A percentile compares a stretch with the other conserved stretches of the same genome.
Evolutionary conservation across 2,888 invertebrate species (phyloP).

Genomic region (Ophion obscuratus): DNA sequence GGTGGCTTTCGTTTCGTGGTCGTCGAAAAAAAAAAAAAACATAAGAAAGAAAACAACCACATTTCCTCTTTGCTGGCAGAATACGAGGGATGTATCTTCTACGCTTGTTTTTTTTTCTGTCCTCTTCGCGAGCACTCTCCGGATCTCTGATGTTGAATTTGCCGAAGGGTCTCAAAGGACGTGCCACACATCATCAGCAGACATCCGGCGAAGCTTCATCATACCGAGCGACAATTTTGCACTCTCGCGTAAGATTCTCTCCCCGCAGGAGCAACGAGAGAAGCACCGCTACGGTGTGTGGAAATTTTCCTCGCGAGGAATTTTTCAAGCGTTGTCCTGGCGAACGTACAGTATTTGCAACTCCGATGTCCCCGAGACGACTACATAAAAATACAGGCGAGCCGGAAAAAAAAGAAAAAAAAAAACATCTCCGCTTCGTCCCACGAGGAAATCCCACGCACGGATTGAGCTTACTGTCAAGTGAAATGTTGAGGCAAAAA

Average conservation of each 20-base stretch:
- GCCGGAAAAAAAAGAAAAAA: not conserved
- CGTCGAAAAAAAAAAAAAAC: constrained; percentile 36
- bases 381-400: constrained; percentile 36
- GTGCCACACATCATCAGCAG: constrained; percentile 10
- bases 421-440: not conserved
- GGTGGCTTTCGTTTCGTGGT: constrained; percentile 16
- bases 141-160: constrained; percentile 52
- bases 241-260: not conserved
- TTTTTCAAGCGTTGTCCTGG: constrained; percentile 36
- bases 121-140: constrained; percentile 34
- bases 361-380: constrained; percentile 34
- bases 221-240: constrained; percentile 4
- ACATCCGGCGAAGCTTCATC: constrained; percentile 6
- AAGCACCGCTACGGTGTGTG: not conserved
- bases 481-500: not conserved
- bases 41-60: constrained; percentile 70
- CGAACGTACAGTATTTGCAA: constrained; percentile 31
- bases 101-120: constrained; percentile 42
- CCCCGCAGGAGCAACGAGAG: not conserved
- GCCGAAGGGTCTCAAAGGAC: constrained; percentile 35
- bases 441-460: not conserved
- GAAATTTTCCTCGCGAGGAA: constrained; percentile 43
- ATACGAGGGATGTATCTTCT: constrained; percentile 78
- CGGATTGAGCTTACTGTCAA: constrained; percentile 1
- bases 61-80: constrained; percentile 69